These are phyloP conservation scores for Paracentrotus lividus DNA, from an alignment of 53 echinoderm and acorn worm species.

Conservation along the genomic window DNA sequence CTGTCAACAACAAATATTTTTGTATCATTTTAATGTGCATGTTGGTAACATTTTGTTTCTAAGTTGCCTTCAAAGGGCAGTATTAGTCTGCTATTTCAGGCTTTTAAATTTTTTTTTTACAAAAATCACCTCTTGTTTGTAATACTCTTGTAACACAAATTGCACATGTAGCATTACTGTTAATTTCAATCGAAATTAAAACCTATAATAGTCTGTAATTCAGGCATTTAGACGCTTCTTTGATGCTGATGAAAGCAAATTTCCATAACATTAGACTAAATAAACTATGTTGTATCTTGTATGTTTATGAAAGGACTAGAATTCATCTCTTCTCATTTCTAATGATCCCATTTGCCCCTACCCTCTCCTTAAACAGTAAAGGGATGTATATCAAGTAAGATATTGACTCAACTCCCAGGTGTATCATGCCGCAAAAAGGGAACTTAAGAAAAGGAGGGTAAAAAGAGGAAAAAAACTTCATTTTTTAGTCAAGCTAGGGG, in stretches of 20 bases:
- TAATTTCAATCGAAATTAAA: not conserved
- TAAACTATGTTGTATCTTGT: not conserved
- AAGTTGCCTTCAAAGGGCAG: no score
- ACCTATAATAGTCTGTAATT: not conserved
- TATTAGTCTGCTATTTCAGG: no score
- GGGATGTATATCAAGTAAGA: conserved; percentile 28
- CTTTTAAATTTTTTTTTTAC: no score
- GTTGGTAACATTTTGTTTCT: no score
- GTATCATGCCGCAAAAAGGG: not conserved
- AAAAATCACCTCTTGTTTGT: not conserved
- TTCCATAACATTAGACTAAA: not conserved
- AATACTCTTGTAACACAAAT: not conserved
- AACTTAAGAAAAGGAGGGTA: not conserved
- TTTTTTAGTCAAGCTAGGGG: not conserved
- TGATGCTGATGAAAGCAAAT: not conserved
- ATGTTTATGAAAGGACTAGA: no score
- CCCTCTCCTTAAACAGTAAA: not conserved
- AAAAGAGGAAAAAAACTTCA: not conserved
- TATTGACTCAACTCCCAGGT: conserved; percentile 43
- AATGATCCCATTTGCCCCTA: not conserved
- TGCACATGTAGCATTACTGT: not conserved
- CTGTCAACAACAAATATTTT: no score
- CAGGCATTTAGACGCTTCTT: not conserved
- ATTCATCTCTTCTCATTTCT: not conserved
- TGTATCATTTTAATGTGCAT: no score